These are phyloP conservation scores for Drosophila tanythrix DNA, from an alignment of 2,888 invertebrate genomes.

Conservation along the genomic window DNA sequence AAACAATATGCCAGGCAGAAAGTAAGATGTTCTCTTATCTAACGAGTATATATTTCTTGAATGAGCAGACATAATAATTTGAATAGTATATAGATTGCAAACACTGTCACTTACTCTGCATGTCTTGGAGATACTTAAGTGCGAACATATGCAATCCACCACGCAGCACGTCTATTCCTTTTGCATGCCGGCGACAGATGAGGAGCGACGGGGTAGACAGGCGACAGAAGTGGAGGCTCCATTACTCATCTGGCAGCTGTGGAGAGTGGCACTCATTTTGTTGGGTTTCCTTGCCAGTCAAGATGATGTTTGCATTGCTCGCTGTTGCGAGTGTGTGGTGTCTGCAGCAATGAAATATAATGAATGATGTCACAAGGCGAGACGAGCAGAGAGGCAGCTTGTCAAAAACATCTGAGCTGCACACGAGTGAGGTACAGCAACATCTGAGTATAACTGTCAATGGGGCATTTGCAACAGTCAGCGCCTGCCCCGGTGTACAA, in stretches of 20 bases:
- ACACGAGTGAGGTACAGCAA: conserved; percentile 8
- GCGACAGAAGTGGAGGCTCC: conserved; percentile 40
- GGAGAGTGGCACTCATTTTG: conserved; percentile 12
- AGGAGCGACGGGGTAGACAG: conserved; percentile 6
- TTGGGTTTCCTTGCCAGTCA: conserved; percentile 37
- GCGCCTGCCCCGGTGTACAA: conserved; percentile 33
- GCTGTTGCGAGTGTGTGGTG: conserved; percentile 23
- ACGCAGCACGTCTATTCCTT: conserved; percentile 31
- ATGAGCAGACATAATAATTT: neutral
- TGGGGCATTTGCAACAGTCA: conserved; percentile 38
- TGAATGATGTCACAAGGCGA: conserved; percentile 68
- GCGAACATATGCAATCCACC: conserved; percentile 13
- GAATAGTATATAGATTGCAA: neutral
- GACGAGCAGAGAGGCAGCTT: conserved; percentile 55
- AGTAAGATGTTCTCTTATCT: neutral
- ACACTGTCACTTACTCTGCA: conserved; percentile 1
- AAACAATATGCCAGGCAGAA: neutral
- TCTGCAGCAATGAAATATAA: conserved; percentile 70
- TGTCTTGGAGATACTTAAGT: conserved; percentile 10
- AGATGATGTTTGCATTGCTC: conserved; percentile 58
- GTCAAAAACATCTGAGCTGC: conserved; percentile 68
- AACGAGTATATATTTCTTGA: neutral
- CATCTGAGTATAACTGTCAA: conserved; percentile 43
- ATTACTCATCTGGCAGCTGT: conserved; percentile 63
- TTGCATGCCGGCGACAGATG: conserved; percentile 38